Evolutionary conservation across 2,888 invertebrate species (phyloP), one percentile per base, ranked within the genome.

Genomic region (Steinernema hermaphroditum): DNA sequence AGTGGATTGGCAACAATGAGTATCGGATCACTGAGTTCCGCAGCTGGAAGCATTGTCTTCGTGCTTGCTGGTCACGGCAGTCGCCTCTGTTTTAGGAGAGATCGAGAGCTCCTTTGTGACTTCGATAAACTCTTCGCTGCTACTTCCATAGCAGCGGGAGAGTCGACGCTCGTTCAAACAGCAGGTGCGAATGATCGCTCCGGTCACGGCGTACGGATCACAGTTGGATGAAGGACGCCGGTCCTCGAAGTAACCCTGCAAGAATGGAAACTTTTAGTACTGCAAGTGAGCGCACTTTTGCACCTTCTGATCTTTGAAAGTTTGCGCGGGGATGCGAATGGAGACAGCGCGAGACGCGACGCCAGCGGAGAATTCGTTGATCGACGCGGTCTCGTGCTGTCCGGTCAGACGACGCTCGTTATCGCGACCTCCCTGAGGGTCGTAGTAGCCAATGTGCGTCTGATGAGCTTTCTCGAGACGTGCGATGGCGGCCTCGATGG

Each of bases 361-460:
- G 16, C 76, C 34, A 78, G 81, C 80, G 81, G 94, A 94, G 88
- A 97, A 97, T 87, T 96, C 94, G 87, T 94, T 93, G 87, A 97
- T 96, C 82, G 93, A 94, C 85, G 95, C 94, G 1, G 97, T 97
- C 89, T 97, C 96, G 87, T 94, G 95, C 9, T 91, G 91, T 75
- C 97, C 97, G 72, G 94, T 96, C 74, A 97, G 90, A 76, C 97
- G 91, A 76, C 96, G 91, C 87, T 93, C 94, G 88, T 97, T 97
- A 90, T 97, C 96, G 87, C 93, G 92, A 75, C 97, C 96, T 85
- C 93, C 81, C 78, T 93, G 79, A 1, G 82, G 96, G 89, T 97
- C 97, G 88, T 97, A 97, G 78, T 94, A 94, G 87, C 92, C 92
- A 88, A 97, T 97, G 88, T 97, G 97, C 78, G 93, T 91, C 83